Percentiles rank a stretch among this genome's conserved stretches.
phyloP scores from a whole-genome alignment of 2,888 invertebrate species.

The Nomada ruficornis region DNA sequence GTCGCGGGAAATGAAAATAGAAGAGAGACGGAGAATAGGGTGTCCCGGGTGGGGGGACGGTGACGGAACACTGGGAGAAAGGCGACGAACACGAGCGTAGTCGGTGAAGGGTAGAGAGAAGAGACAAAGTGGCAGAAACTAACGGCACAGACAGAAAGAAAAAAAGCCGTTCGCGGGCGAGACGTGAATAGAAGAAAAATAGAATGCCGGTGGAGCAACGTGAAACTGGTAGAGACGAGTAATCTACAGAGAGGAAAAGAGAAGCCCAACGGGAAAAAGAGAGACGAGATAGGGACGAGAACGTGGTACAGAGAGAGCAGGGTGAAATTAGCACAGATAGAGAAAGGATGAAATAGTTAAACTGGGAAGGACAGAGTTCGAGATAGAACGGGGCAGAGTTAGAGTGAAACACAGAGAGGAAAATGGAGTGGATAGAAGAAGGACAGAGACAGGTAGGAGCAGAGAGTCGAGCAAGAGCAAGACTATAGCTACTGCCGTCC shows the following conservation, averaged over 20 bases:
- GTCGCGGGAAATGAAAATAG: slow-evolving; percentile 49
- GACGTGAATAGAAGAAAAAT: slow-evolving; percentile 61
- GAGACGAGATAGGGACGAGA: slow-evolving; percentile 10
- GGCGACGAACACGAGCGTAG: slow-evolving; percentile 28
- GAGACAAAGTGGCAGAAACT: slow-evolving; percentile 60
- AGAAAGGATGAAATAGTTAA: slow-evolving; percentile 48
- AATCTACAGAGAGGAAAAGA: neutral
- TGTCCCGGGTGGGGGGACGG: slow-evolving; percentile 7
- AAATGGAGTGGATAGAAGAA: slow-evolving; percentile 18
- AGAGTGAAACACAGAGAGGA: neutral
- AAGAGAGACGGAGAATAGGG: slow-evolving; percentile 35
- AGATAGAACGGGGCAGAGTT: neutral
- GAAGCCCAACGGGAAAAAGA: neutral
- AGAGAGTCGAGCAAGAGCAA: slow-evolving; percentile 56
- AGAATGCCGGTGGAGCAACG: slow-evolving; percentile 42
- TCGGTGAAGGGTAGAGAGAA: neutral
- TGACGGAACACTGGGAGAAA: slow-evolving; percentile 5
- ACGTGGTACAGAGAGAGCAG: slow-evolving; percentile 26
- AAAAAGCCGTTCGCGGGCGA: slow-evolving; percentile 41
- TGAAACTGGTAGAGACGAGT: slow-evolving; percentile 7
- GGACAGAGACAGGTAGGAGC: slow-evolving; percentile 31
- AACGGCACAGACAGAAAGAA: slow-evolving; percentile 52
- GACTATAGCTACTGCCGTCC: slow-evolving; percentile 70
- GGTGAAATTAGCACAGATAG: slow-evolving; percentile 46
- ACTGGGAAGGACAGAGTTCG: neutral